Percentiles rank a stretch among this genome's conserved stretches.
phyloP scores from a whole-genome alignment of 2,888 invertebrate species.

The Trichopoda pennipes region DNA sequence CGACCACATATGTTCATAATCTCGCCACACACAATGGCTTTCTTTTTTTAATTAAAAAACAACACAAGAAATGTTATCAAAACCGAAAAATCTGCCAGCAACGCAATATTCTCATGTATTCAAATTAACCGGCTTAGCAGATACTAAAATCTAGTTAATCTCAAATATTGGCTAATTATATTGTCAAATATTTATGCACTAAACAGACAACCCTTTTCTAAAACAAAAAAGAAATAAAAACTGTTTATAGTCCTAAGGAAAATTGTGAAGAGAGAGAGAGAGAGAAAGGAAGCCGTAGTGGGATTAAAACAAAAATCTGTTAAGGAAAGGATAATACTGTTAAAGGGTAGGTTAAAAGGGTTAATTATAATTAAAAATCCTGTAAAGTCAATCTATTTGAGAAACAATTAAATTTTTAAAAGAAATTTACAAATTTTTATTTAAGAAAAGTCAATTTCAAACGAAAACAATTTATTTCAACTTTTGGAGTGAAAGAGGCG shows the following conservation, averaged over 20 bases:
- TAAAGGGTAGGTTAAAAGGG: conserved; percentile 43
- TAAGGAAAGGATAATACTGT: background rate
- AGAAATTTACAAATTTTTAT: background rate
- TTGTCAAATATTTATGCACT: conserved; percentile 78
- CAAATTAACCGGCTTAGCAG: conserved; percentile 26
- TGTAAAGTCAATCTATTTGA: conserved; percentile 41
- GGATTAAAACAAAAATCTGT: conserved; percentile 32
- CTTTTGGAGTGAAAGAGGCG: conserved; percentile 25
- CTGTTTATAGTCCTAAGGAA: conserved; percentile 5
- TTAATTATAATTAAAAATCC: conserved; percentile 66
- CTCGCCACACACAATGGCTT: conserved; percentile 20
- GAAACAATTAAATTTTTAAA: background rate
- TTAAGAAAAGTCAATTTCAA: conserved; percentile 53
- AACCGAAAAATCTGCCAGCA: conserved; percentile 11
- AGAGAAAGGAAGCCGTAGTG: background rate
- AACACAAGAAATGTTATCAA: conserved; percentile 12
- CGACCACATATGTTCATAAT: conserved; percentile 8
- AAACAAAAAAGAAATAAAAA: background rate
- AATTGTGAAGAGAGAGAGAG: background rate
- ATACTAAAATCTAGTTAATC: conserved; percentile 73
- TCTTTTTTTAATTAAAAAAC: conserved; percentile 22
- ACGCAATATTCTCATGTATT: background rate
- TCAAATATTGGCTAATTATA: conserved; percentile 78
- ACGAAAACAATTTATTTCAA: conserved; percentile 40
- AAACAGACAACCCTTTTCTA: conserved; percentile 33